Evolutionary conservation across 2,113 vertebrate genomes (phyloP), one percentile per base, ranked within the genome.

Genomic region (Pipa parva): DNA sequence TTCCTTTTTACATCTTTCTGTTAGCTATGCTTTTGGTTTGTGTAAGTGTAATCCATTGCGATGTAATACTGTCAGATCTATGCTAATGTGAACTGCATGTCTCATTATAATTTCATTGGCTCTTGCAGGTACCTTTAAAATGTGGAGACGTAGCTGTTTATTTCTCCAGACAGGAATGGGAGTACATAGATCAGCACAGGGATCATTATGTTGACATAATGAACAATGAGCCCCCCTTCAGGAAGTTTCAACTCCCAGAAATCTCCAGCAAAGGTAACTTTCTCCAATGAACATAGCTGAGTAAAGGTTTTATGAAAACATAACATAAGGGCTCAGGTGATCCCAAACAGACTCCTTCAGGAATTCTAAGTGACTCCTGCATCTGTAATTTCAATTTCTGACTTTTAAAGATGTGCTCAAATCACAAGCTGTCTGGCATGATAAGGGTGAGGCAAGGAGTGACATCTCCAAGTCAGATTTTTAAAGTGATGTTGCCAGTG

Each of bases 161-260:
- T 24, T 68, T 68, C 46, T 51, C 65, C 3, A 37, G 36, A 56
- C 56, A 68, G 17, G 64, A 67, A 15, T 68, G 65, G 56, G 65
- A 68, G 7, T 59, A 68, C 18, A 68, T 68, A 17, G 55, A 50
- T 17, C 21, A 49, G 10, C 65, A 68, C 18, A 22, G 59, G 24
- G 65, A 51, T 3, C 45, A 15, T 0, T 68, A 51, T 15, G 37
- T 59, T 31, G 29, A 59, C 5, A 39, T 59, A 5, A 33, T 59
- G 45, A 55, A 59, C 15, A 27, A 12, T 22, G 42, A 45, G 29
- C 50, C 42, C 3, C 50, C 52, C 39, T 42, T 42, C 39, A 18
- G 10, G 12, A 54, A 17, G 10, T 54, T 12, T 12, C 15, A 7
- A 5, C 17, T 33, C 3, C 5, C 18, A 1, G 8, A 4, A 7